A percentile compares a stretch with the other conserved stretches of the same genome.
phyloP scores from a whole-genome alignment of 2,888 invertebrate genomes.

The Drosophila nr. perissopoda region DNA sequence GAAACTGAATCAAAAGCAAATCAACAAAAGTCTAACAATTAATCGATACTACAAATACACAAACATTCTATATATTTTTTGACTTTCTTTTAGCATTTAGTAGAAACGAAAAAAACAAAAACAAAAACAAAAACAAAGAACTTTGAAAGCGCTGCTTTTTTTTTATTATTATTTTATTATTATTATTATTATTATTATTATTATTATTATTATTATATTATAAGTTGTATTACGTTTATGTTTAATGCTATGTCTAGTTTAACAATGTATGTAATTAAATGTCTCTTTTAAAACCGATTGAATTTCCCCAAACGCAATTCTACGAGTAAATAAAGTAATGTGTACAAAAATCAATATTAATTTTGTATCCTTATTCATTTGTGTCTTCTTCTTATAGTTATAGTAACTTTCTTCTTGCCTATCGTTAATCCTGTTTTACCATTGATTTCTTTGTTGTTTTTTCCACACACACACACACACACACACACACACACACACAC shows the following conservation, averaged over 20 bases:
- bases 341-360: slow-evolving; percentile 42
- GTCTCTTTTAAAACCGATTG: slow-evolving; percentile 51
- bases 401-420: neutral
- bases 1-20: slow-evolving; percentile 28
- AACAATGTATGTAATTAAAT: slow-evolving; percentile 55
- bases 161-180: slow-evolving; percentile 45
- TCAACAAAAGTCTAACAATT: slow-evolving; percentile 12
- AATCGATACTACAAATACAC: slow-evolving; percentile 39
- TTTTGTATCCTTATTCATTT: slow-evolving; percentile 14
- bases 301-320: slow-evolving; percentile 28
- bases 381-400: neutral
- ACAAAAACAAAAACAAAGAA: slow-evolving; percentile 34
- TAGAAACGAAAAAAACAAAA: slow-evolving; percentile 10
- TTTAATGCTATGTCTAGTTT: slow-evolving; percentile 66
- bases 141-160: slow-evolving; percentile 68
- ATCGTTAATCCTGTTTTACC: neutral
- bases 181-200: slow-evolving; percentile 36
- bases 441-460: neutral
- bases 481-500: neutral
- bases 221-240: slow-evolving; percentile 68
- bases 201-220: slow-evolving; percentile 47
- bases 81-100: slow-evolving; percentile 31
- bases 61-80: slow-evolving; percentile 52
- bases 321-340: slow-evolving; percentile 55
- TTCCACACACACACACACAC: neutral